Percentiles rank a stretch among this genome's conserved stretches.
These are phyloP conservation scores for Volucella inflata DNA, from an alignment of 2,888 invertebrate species.

Conservation along the genomic window DNA sequence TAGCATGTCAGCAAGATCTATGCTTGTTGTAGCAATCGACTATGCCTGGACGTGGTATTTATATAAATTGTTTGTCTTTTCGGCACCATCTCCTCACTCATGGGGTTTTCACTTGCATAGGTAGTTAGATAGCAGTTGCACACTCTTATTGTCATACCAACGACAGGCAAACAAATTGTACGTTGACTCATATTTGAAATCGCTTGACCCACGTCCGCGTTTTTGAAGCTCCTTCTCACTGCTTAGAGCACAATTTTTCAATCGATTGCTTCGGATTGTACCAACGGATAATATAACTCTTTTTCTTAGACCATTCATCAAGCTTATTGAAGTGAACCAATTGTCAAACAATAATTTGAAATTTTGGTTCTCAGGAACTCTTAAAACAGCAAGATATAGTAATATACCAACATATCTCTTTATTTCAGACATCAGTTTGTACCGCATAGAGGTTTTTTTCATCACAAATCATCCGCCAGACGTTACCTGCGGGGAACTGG, in stretches of 20 bases:
- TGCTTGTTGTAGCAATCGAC: no score
- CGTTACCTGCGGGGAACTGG: conserved; percentile 65
- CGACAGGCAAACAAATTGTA: conserved; percentile 70
- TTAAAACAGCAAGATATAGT: no score
- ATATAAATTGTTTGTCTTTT: no score
- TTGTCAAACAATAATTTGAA: conserved; percentile 66
- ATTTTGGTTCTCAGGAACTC: conserved; percentile 45
- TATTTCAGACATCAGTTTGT: conserved; percentile 64
- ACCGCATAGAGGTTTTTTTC: conserved; percentile 64
- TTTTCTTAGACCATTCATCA: conserved; percentile 51
- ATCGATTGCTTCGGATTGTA: conserved; percentile 63
- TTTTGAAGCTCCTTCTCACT: conserved; percentile 56
- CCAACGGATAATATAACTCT: conserved; percentile 60
- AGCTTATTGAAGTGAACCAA: conserved; percentile 54
- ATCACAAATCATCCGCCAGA: conserved; percentile 68
- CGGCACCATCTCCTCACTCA: no score
- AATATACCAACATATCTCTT: conserved; percentile 55
- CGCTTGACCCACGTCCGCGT: conserved; percentile 65
- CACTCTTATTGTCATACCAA: conserved; percentile 74
- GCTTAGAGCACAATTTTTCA: conserved; percentile 59
- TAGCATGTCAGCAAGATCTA: no score
- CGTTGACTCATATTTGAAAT: conserved; percentile 67
- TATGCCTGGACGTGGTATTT: no score
- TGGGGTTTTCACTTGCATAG: no score
- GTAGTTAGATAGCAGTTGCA: conserved; percentile 72